Conservation (phyloP, 2,113 vertebrate genomes). For the Crotalus tigris region DNA sequence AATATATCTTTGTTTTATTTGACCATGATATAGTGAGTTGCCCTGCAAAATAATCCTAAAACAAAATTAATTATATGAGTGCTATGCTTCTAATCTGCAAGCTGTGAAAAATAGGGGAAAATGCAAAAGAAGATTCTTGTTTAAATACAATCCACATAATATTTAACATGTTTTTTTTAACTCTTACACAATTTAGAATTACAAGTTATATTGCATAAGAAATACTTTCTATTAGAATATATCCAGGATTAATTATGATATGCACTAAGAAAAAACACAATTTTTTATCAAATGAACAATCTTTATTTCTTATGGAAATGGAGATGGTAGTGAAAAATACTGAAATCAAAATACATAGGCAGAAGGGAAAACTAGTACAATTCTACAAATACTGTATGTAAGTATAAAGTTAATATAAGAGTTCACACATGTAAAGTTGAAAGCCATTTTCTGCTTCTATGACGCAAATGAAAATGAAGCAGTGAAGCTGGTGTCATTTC, state of each 20-base stretch:
- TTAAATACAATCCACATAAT: neutral
- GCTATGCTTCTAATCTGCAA: neutral
- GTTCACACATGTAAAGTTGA: too few relatives aligned
- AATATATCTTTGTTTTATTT: neutral
- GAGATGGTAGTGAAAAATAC: neutral
- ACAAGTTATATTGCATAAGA: neutral
- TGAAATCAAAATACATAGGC: neutral
- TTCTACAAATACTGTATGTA: neutral
- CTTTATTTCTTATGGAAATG: neutral
- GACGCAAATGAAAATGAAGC: neutral
- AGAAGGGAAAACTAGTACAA: neutral
- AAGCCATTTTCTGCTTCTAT: neutral
- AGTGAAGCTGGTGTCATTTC: neutral
- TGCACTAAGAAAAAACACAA: neutral
- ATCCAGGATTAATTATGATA: neutral
- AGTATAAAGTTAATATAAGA: too few relatives aligned
- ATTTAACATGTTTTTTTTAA: neutral
- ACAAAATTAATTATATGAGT: neutral
- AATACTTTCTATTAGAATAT: neutral
- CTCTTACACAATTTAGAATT: neutral
- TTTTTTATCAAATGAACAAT: neutral
- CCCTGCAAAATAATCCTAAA: neutral
- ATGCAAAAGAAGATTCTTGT: neutral
- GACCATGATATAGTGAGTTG: neutral
- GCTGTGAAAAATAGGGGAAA: neutral